Base-by-base conservation (phyloP, 2,888 invertebrate genomes). In the Dicyrtoma fusca region DNA sequence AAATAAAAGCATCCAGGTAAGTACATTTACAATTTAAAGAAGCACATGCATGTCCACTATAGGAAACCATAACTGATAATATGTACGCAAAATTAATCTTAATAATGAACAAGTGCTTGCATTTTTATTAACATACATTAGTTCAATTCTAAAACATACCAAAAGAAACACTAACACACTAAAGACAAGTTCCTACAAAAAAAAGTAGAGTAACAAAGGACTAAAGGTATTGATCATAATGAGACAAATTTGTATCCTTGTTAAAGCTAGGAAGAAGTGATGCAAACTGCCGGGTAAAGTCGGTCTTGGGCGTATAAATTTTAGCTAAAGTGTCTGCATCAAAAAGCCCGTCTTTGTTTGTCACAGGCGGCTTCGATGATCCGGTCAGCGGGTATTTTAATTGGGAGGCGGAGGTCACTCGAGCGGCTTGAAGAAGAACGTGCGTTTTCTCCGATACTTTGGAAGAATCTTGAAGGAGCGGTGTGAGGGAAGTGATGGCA, bases 231-330 rank as follows among this genome's bases (percentile, higher is more conserved):
- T n/a, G n/a, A n/a, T n/a, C n/a, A n/a, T n/a, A n/a, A n/a, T n/a
- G n/a, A n/a, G n/a, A n/a, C n/a, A 34, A 34, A 8, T 34, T 3
- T 34, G 34, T 11, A 59, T 59, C 59, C 13, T 34, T 25, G 14
- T 59, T 59, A 21, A 25, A 57, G 19, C 61, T 61, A 17, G 44
- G 61, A 26, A 59, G 34, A 1, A 59, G 59, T 2, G 26, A 59
- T 1, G 25, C 26, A 44, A 61, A 61, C 21, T 61, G 61, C 3
- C 44, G n/a, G 3, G 61, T 61, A n/a, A 61, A 61, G 1, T 61
- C 44, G 11, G 61, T 61, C 11, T 61, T 61, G n/a, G 61, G 61
- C 10, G 61, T 61, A 44, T 61, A 61, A 26, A 61, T 61, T 11
- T 44, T 61, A 8, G n/a, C 2, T 42, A 61, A 44, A 1, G 19